phyloP scores from a whole-genome alignment of 2,113 vertebrate genomes.

The Cyprinodon variegatus region DNA sequence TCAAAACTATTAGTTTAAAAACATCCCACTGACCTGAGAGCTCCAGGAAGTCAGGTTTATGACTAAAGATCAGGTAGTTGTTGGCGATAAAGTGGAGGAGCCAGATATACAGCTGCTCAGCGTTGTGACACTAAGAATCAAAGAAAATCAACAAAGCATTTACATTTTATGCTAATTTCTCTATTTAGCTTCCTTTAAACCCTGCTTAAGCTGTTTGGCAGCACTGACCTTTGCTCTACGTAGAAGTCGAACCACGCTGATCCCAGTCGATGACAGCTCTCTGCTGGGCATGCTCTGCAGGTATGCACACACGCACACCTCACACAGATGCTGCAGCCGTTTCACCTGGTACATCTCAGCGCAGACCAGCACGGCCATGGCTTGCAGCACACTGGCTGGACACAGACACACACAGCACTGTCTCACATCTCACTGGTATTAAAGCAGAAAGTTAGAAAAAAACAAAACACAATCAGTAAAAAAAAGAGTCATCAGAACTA shows the following conservation, averaged over 20 bases:
- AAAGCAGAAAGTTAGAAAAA: not conserved
- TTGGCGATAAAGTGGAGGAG: conserved; percentile 98
- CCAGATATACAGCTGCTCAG: conserved; percentile 94
- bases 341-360: conserved; percentile 99
- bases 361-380: conserved; percentile 95
- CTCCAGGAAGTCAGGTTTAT: conserved; percentile 96
- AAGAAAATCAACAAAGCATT: not conserved
- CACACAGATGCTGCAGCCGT: conserved; percentile 94
- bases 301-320: conserved; percentile 92
- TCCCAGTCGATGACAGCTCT: conserved; percentile 89
- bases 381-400: conserved; percentile 92
- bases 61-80: conserved; percentile 98
- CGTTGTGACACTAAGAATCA: conserved; percentile 90
- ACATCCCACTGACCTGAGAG: conserved; percentile 87
- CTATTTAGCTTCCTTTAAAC: not conserved
- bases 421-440: not conserved
- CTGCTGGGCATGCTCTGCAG: conserved; percentile 96
- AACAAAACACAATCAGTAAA: not conserved
- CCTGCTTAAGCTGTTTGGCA: not conserved
- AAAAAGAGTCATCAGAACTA: no score
- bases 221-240: conserved; percentile 90
- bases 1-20: not conserved
- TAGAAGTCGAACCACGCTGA: conserved; percentile 90
- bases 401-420: conserved; percentile 47
- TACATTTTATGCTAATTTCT: not conserved